Percentiles rank a stretch among this genome's conserved stretches.
Evolutionary conservation across 2,888 invertebrate genomes (phyloP).

Genomic region (Parnassius glacialis): DNA sequence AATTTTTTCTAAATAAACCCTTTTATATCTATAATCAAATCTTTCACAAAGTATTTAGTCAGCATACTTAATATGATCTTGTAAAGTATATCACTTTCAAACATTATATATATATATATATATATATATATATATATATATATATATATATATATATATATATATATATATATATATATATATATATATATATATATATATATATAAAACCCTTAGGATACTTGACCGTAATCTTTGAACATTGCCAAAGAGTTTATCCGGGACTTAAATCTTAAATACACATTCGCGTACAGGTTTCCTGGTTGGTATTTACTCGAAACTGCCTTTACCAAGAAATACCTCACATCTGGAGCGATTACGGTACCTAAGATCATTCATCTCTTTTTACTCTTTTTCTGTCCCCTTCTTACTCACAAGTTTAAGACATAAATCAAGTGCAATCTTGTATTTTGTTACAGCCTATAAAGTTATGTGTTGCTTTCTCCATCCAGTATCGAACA

Average conservation of each 20-base stretch:
- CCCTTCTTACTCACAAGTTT: constrained; percentile 5
- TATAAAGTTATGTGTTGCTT: constrained; percentile 4
- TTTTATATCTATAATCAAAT: too few species aligned
- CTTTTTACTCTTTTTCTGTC: constrained; percentile 1
- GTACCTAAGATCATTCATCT: constrained; percentile 17
- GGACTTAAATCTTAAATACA: constrained; percentile 12
- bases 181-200: too few species aligned
- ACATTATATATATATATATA: too few species aligned
- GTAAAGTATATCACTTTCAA: too few species aligned
- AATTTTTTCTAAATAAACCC: too few species aligned
- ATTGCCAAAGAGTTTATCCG: constrained; percentile 10
- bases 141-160: too few species aligned
- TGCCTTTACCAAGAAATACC: constrained; percentile 28
- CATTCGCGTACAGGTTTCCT: constrained; percentile 20
- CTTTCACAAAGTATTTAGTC: too few species aligned
- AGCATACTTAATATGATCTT: too few species aligned
- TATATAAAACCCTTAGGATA: too few species aligned
- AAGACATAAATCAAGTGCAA: constrained; percentile 13
- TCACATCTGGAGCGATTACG: constrained; percentile 30
- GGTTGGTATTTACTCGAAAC: constrained; percentile 19
- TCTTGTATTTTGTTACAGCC: constrained; percentile 23
- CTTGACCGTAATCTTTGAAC: not conserved
- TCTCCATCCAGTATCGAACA: constrained; percentile 1
- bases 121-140: too few species aligned
- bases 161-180: too few species aligned